Evolutionary conservation across 1,140 invertebrate species (phyloP).

Genomic region (Philotrypesis tridentata): DNA sequence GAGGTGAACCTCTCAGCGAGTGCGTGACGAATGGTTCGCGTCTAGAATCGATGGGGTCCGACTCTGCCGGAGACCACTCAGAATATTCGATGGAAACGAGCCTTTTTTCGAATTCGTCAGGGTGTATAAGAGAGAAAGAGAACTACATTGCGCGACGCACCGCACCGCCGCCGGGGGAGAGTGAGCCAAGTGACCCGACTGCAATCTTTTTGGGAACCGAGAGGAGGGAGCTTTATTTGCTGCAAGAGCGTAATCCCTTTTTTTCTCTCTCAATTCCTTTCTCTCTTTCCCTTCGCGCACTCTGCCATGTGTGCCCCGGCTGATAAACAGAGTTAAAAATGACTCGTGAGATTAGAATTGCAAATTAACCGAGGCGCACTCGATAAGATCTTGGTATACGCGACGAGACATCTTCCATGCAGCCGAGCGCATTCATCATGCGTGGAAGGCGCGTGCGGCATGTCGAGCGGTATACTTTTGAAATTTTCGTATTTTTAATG

Average conservation of each 20-base stretch:
- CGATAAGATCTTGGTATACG: constrained; percentile 14
- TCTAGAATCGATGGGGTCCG: constrained; percentile 62
- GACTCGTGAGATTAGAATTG: constrained; percentile 37
- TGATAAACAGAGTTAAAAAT: constrained; percentile 44
- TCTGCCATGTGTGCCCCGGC: background rate
- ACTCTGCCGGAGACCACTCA: constrained; percentile 54
- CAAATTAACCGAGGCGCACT: constrained; percentile 4
- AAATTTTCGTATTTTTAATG: background rate
- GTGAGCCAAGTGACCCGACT: constrained; percentile 1
- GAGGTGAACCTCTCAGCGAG: constrained; percentile 70
- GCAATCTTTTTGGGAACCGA: constrained; percentile 44
- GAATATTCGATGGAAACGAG: constrained; percentile 68
- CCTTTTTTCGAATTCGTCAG: constrained; percentile 53
- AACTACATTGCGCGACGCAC: background rate
- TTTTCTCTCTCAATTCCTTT: too few species aligned
- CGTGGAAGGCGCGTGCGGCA: background rate
- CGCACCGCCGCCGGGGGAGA: background rate
- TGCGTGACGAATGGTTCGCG: constrained; percentile 72
- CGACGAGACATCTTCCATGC: background rate
- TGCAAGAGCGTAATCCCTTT: constrained; percentile 46
- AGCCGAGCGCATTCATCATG: background rate
- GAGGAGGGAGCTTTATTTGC: constrained; percentile 41
- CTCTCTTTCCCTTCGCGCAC: background rate
- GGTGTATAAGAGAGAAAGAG: background rate
- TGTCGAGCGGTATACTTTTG: background rate